phyloP scores from a whole-genome alignment of 2,113 vertebrate genomes.

The Bubo bubo region DNA sequence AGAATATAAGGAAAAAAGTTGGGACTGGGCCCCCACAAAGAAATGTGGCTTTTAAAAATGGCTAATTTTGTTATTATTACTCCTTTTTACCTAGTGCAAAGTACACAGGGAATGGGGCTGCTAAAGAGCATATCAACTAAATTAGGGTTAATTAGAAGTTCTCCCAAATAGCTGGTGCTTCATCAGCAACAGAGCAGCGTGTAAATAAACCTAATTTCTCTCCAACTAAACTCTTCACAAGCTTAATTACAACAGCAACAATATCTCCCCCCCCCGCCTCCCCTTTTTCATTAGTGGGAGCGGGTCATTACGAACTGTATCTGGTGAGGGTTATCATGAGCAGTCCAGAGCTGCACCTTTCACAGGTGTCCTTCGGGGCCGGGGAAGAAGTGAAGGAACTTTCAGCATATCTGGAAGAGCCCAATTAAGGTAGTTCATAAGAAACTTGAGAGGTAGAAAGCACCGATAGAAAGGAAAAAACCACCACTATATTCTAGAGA shows the following conservation, averaged over 20 bases:
- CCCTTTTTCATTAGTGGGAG: constrained; percentile 73
- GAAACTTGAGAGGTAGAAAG: constrained; percentile 53
- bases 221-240: constrained; percentile 75
- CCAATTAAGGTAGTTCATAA: constrained; percentile 68
- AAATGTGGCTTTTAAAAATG: background rate
- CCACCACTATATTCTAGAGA: background rate
- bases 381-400: constrained; percentile 37
- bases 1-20: background rate
- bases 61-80: constrained; percentile 12
- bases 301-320: constrained; percentile 65
- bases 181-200: constrained; percentile 83
- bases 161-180: constrained; percentile 79
- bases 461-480: constrained; percentile 27
- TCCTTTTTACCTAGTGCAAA: constrained; percentile 56
- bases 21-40: background rate
- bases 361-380: constrained; percentile 61
- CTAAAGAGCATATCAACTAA: constrained; percentile 76
- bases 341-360: constrained; percentile 59
- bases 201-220: constrained; percentile 95
- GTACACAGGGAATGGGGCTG: constrained; percentile 23
- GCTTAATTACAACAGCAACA: constrained; percentile 81
- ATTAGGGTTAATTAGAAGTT: constrained; percentile 92
- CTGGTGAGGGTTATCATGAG: constrained; percentile 58
- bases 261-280: constrained; percentile 23
- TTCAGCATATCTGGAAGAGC: constrained; percentile 52